phyloP scores from a whole-genome alignment of 2,797 vertebrate genomes.

The Melanogrammus aeglefinus region DNA sequence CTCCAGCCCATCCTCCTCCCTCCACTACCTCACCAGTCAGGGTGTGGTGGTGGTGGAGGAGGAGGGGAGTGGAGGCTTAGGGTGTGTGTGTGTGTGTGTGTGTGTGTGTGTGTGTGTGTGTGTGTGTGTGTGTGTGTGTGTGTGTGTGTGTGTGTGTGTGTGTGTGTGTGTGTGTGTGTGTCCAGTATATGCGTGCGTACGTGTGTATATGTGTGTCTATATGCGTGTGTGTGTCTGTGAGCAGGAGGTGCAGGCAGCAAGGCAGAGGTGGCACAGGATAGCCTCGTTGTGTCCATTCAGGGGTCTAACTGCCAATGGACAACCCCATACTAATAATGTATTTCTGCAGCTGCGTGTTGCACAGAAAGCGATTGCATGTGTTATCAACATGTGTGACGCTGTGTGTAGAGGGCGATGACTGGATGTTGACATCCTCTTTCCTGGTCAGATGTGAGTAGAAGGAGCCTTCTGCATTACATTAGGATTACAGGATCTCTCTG shows the following conservation, averaged over 20 bases:
- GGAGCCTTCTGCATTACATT: constrained; percentile 28
- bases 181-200: no score
- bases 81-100: not conserved
- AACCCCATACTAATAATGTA: not conserved
- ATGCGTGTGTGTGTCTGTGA: no score
- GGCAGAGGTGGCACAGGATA: not conserved
- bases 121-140: not conserved
- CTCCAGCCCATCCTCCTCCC: constrained; percentile 30
- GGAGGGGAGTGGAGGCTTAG: not conserved
- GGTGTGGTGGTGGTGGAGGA: not conserved
- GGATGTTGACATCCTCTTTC: not conserved
- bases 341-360: not conserved
- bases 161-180: no score
- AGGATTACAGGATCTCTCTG: constrained; percentile 33
- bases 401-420: not conserved
- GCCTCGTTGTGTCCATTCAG: not conserved
- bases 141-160: no score
- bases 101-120: not conserved
- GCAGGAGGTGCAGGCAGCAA: not conserved
- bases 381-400: not conserved
- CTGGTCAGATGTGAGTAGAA: constrained; percentile 22
- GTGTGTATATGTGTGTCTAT: no score
- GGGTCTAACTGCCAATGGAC: not conserved
- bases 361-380: not conserved
- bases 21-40: constrained; percentile 17